A percentile compares a stretch with the other conserved stretches of the same genome.
Conservation (phyloP, 2,113 vertebrate genomes). For the Anolis sagrei region DNA sequence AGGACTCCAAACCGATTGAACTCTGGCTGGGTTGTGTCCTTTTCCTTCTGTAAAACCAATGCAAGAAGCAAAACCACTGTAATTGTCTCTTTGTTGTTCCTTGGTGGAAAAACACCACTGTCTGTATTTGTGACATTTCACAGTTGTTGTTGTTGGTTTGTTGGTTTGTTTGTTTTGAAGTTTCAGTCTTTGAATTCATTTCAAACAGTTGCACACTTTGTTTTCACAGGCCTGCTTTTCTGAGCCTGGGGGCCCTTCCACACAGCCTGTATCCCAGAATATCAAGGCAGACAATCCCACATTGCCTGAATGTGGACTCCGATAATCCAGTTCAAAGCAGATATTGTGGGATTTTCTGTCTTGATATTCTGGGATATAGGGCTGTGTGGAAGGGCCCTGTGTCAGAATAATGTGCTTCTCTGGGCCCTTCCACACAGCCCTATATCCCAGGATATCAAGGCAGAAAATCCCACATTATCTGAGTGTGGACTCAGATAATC, state of each 20-base stretch:
- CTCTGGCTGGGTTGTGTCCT: not conserved
- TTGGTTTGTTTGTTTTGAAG: too few relatives aligned
- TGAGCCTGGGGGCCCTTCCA: not conserved
- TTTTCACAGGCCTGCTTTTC: conserved; percentile 57
- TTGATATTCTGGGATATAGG: too few relatives aligned
- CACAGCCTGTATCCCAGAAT: too few relatives aligned
- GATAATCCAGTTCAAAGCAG: too few relatives aligned
- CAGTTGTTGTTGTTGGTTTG: too few relatives aligned
- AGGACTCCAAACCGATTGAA: not conserved
- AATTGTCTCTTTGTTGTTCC: conserved; percentile 21
- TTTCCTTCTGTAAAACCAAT: conserved; percentile 34
- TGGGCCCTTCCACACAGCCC: too few relatives aligned
- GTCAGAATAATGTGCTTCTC: conserved; percentile 76
- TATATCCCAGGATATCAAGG: too few relatives aligned
- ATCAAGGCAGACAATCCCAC: too few relatives aligned
- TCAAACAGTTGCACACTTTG: conserved; percentile 43
- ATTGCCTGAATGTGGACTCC: too few relatives aligned
- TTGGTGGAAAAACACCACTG: conserved; percentile 42
- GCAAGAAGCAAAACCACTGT: conserved; percentile 61
- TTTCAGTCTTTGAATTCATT: conserved; percentile 38
- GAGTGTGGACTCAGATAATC: too few relatives aligned
- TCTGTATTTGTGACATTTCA: not conserved
- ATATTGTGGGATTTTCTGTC: too few relatives aligned
- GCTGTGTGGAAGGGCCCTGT: not conserved
- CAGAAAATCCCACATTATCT: too few relatives aligned